phyloP scores from a whole-genome alignment of 2,113 vertebrate species.

The Chelonoidis abingdonii region DNA sequence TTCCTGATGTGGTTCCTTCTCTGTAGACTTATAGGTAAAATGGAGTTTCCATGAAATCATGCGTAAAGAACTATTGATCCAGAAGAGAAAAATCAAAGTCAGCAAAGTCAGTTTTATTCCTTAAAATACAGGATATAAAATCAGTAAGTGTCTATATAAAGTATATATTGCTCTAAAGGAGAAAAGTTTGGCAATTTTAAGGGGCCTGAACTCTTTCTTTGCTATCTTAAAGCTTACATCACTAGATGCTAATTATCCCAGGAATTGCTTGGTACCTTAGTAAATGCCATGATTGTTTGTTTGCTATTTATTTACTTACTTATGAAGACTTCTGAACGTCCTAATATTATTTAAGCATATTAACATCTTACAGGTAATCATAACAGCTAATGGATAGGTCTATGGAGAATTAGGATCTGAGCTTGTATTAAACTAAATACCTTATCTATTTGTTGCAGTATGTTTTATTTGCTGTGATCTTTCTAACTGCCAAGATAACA shows the following conservation, averaged over 20 bases:
- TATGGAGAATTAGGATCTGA: conserved; percentile 35
- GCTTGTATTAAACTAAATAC: conserved; percentile 42
- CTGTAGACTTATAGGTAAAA: not conserved
- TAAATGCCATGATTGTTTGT: not conserved
- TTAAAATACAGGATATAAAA: not conserved
- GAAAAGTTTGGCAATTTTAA: not conserved
- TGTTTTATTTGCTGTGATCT: conserved; percentile 48
- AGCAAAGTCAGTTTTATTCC: not conserved
- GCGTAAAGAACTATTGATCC: not conserved
- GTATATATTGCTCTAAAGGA: not conserved
- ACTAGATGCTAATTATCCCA: not conserved
- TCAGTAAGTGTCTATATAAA: not conserved
- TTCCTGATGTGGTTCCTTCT: not conserved
- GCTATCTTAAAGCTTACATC: conserved; percentile 10
- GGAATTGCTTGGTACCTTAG: conserved; percentile 2
- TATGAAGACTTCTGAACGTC: not conserved
- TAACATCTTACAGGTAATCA: conserved; percentile 27
- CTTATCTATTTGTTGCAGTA: conserved; percentile 56
- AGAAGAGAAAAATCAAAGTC: not conserved
- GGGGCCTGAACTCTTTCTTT: not conserved
- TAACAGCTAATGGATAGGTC: conserved; percentile 1
- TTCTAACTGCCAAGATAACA: conserved; percentile 48
- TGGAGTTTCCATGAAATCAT: not conserved
- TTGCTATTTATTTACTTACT: not conserved
- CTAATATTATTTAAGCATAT: conserved; percentile 10